Evolutionary conservation across 2,113 vertebrate genomes (phyloP).

Genomic region (Scomber colias): DNA sequence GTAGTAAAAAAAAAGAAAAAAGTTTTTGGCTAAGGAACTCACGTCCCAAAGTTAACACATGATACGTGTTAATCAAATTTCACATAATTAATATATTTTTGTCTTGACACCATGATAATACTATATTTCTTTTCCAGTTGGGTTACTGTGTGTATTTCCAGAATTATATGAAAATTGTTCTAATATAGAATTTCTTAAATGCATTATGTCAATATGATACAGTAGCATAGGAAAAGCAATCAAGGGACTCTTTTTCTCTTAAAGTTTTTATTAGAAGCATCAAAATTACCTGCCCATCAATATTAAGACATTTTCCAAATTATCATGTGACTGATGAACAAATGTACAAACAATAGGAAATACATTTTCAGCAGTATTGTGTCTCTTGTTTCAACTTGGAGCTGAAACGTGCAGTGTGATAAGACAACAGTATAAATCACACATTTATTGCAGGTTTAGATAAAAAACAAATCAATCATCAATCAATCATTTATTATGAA

Average conservation of each 20-base stretch:
- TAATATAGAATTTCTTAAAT: neutral
- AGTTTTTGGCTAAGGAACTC: too few relatives aligned
- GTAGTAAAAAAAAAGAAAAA: neutral
- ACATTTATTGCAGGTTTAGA: too few relatives aligned
- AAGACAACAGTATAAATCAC: too few relatives aligned
- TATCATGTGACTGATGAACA: neutral
- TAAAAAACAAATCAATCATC: too few relatives aligned
- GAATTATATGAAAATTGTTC: too few relatives aligned
- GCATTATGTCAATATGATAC: neutral
- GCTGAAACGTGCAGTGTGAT: too few relatives aligned
- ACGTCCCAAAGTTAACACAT: neutral
- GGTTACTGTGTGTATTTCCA: too few relatives aligned
- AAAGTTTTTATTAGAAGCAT: slow-evolving; percentile 41
- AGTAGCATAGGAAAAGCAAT: neutral
- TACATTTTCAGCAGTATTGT: neutral
- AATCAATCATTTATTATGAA: too few relatives aligned
- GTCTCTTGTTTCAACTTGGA: too few relatives aligned
- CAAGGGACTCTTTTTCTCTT: neutral
- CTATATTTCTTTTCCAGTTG: too few relatives aligned
- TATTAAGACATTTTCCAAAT: neutral
- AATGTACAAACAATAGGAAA: neutral
- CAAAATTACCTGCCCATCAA: neutral
- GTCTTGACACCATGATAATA: neutral
- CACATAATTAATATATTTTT: too few relatives aligned
- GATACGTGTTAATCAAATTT: too few relatives aligned